These are phyloP conservation scores for Acanthisitta chloris DNA, from an alignment of 2,113 vertebrate genomes.

Conservation along the genomic window DNA sequence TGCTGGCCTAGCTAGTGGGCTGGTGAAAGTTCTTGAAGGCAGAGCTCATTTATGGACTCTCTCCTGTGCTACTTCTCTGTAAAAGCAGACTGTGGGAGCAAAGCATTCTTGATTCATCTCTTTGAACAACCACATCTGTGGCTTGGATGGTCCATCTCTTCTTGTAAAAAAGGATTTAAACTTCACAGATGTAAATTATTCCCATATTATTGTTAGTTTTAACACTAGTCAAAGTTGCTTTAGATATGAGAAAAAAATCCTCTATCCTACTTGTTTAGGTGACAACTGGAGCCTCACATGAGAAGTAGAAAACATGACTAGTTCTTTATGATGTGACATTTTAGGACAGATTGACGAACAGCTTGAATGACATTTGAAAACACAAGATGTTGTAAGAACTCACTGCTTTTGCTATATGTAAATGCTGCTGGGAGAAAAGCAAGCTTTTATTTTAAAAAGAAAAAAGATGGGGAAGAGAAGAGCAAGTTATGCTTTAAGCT, in stretches of 20 bases:
- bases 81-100: not conserved
- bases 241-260: not conserved
- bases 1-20: not conserved
- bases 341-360: constrained; percentile 2
- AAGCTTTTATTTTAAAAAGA: not conserved
- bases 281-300: not conserved
- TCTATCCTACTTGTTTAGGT: not conserved
- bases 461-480: not conserved
- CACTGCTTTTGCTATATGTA: not conserved
- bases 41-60: not conserved
- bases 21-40: not conserved
- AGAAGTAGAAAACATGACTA: not conserved
- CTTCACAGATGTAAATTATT: not conserved
- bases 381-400: not conserved
- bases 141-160: not conserved
- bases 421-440: not conserved
- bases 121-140: not conserved
- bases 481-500: not conserved
- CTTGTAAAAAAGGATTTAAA: not conserved
- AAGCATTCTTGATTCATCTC: not conserved
- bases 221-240: not conserved
- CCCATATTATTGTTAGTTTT: not conserved
- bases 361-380: not conserved
- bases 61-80: not conserved
- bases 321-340: not conserved